Evolutionary conservation across 1,140 invertebrate genomes (phyloP).

Genomic region (Oryzaephilus surinamensis): DNA sequence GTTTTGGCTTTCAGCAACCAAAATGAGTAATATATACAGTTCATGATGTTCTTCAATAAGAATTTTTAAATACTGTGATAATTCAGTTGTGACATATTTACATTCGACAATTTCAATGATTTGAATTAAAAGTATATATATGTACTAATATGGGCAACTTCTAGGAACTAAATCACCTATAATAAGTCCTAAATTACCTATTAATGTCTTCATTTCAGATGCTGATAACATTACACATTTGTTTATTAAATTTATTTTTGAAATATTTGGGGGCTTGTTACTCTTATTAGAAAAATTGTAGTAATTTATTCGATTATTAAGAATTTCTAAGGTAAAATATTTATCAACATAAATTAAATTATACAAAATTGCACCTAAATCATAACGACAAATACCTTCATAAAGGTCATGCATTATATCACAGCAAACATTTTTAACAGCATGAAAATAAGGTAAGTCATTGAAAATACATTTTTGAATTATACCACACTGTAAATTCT

Average conservation of each 20-base stretch:
- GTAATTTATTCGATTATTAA: constrained; percentile 8
- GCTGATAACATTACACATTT: constrained; percentile 1
- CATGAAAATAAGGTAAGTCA: constrained; percentile 12
- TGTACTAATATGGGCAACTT: background rate
- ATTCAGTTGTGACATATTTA: background rate
- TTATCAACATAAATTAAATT: constrained; percentile 10
- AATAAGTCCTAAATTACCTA: constrained; percentile 1
- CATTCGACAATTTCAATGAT: background rate
- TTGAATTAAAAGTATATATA: background rate
- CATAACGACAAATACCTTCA: constrained; percentile 21
- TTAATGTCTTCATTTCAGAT: background rate
- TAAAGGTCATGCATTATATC: constrained; percentile 24
- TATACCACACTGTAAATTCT: constrained; percentile 8
- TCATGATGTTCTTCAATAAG: background rate
- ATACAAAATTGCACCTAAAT: constrained; percentile 15
- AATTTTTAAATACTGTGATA: background rate
- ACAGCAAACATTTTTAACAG: constrained; percentile 15
- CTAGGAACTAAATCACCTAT: background rate
- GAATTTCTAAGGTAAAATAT: constrained; percentile 3
- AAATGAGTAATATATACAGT: background rate
- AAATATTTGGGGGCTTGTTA: background rate
- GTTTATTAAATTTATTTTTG: background rate
- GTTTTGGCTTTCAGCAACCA: background rate
- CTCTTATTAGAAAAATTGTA: background rate
- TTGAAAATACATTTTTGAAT: constrained; percentile 5